Conservation (phyloP, 2,113 vertebrate genomes). For the Agelaius tricolor region DNA sequence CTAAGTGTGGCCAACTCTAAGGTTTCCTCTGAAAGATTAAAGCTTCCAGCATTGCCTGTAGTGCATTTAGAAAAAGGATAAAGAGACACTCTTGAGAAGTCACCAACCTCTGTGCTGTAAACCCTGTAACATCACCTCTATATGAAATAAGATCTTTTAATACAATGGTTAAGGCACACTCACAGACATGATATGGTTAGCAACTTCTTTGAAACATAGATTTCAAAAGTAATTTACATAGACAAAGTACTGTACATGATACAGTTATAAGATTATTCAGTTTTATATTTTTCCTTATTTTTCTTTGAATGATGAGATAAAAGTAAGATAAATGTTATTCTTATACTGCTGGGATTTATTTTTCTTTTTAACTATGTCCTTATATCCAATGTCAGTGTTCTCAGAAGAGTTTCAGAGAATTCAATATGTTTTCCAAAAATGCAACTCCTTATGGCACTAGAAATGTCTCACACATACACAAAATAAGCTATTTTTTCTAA, state of each 20-base stretch:
- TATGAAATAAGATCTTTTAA: background rate
- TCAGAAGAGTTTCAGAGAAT: background rate
- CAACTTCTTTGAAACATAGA: background rate
- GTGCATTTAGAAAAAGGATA: background rate
- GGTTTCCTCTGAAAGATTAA: background rate
- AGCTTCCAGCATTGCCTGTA: background rate
- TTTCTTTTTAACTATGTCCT: background rate
- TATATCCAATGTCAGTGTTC: background rate
- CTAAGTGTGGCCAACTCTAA: background rate
- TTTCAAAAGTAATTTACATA: background rate
- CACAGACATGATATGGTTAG: background rate
- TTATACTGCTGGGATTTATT: background rate
- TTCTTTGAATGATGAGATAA: background rate
- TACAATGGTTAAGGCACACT: background rate
- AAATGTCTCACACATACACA: background rate
- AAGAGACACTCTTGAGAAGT: background rate
- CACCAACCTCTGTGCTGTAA: background rate
- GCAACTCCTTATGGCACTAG: background rate
- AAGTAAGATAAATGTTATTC: background rate
- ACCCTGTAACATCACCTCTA: background rate
- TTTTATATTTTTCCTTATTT: background rate
- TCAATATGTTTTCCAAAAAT: background rate
- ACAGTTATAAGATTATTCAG: background rate
- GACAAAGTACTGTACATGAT: background rate
- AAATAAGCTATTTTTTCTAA: background rate